Evolutionary conservation across 2,113 vertebrate species (phyloP).

Genomic region (Tauraco erythrolophus): DNA sequence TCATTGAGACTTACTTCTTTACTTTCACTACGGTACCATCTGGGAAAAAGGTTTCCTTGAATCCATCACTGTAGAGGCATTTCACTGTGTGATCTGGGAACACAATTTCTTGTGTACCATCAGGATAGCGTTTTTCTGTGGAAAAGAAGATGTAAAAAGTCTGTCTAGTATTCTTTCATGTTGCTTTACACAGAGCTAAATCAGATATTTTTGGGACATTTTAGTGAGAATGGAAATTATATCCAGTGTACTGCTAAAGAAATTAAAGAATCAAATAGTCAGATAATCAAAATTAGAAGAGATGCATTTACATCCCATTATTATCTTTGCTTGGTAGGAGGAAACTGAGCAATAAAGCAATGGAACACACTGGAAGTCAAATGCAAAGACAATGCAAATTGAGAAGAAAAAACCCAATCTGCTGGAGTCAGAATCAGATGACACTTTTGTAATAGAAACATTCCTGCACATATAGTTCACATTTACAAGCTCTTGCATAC

Average conservation of each 20-base stretch:
- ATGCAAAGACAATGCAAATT: neutral
- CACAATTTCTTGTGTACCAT: slow-evolving; percentile 77
- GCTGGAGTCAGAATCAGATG: neutral
- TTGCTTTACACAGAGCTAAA: neutral
- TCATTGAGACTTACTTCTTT: slow-evolving; percentile 67
- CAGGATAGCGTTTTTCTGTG: slow-evolving; percentile 78
- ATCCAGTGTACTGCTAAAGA: neutral
- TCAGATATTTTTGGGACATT: neutral
- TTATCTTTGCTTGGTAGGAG: neutral
- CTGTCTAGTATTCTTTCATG: neutral
- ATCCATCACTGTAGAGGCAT: slow-evolving; percentile 53
- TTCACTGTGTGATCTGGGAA: slow-evolving; percentile 81
- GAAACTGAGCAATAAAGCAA: neutral
- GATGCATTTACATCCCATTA: neutral
- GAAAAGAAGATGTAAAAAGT: neutral
- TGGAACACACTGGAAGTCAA: neutral
- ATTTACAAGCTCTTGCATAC: slow-evolving; percentile 44
- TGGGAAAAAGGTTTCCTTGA: slow-evolving; percentile 78
- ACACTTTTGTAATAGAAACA: neutral
- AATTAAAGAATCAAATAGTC: neutral
- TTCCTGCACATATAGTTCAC: neutral
- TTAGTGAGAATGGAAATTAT: neutral
- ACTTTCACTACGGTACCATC: slow-evolving; percentile 79
- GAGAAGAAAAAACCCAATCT: neutral
- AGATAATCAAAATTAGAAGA: neutral